Evolutionary conservation across 2,888 invertebrate species (phyloP).

Genomic region (Clostera curtula): DNA sequence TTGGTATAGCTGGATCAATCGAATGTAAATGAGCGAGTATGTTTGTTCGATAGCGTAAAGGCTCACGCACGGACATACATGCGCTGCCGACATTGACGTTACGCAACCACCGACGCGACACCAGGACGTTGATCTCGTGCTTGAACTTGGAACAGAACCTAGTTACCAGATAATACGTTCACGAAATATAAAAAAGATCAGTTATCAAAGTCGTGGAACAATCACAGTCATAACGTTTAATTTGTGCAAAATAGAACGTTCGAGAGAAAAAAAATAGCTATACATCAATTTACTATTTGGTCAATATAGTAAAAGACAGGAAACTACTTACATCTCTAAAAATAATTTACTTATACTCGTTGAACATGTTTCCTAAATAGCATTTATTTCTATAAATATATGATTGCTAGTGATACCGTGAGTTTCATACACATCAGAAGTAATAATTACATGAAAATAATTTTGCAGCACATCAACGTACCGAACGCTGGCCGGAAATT

Average conservation of each 20-base stretch:
- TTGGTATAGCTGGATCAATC: slow-evolving; percentile 15
- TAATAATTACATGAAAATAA: slow-evolving; percentile 44
- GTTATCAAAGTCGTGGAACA: not conserved
- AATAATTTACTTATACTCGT: too few species aligned
- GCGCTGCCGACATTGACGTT: slow-evolving; percentile 39
- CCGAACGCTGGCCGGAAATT: slow-evolving; percentile 69
- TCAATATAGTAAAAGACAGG: too few species aligned
- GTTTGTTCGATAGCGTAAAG: slow-evolving; percentile 29
- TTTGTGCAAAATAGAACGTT: not conserved
- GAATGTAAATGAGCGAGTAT: slow-evolving; percentile 22
- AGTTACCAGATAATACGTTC: slow-evolving; percentile 1
- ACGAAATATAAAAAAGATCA: not conserved
- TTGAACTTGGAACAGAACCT: slow-evolving; percentile 46
- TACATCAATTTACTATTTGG: too few species aligned
- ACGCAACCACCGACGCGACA: slow-evolving; percentile 34
- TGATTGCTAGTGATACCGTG: slow-evolving; percentile 5
- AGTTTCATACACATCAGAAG: slow-evolving; percentile 13
- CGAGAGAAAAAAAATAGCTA: too few species aligned
- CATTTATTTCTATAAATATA: not conserved
- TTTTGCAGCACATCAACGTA: slow-evolving; percentile 58
- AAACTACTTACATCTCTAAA: too few species aligned
- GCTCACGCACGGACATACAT: slow-evolving; percentile 34
- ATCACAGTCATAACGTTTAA: not conserved
- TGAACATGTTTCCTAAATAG: too few species aligned
- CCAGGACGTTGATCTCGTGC: slow-evolving; percentile 61